Percentiles rank a stretch among this genome's conserved stretches.
These are phyloP conservation scores for Babylonia areolata DNA, from an alignment of 1,140 invertebrate genomes.

Conservation along the genomic window DNA sequence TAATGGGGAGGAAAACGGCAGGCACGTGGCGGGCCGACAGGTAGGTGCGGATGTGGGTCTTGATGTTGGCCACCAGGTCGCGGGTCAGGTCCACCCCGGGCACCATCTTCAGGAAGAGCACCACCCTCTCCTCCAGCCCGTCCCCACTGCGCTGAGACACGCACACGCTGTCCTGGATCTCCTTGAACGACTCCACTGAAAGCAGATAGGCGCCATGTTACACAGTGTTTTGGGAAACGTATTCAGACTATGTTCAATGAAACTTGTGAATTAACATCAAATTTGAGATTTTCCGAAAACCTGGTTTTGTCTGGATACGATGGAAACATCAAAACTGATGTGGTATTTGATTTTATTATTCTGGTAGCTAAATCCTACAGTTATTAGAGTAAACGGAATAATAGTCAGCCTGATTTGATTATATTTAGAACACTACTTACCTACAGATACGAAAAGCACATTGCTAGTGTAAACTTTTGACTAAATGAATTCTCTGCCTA, in stretches of 20 bases:
- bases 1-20: conserved; percentile 75
- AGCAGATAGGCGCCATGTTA: conserved; percentile 40
- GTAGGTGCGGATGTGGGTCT: conserved; percentile 74
- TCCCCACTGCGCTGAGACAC: conserved; percentile 76
- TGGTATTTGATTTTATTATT: no score
- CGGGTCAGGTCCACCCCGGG: conserved; percentile 70
- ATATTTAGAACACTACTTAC: no score
- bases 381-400: no score
- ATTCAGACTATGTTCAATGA: no score
- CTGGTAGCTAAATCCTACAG: no score
- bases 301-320: no score
- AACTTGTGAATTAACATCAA: no score
- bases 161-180: conserved; percentile 79
- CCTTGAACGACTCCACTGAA: conserved; percentile 77
- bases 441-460: not conserved
- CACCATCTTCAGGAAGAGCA: conserved; percentile 79
- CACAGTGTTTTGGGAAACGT: no score
- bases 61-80: conserved; percentile 74
- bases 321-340: no score
- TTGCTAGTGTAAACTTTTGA: not conserved
- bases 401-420: no score
- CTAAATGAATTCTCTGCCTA: no score
- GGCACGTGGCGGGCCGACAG: conserved; percentile 79
- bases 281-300: no score
- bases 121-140: conserved; percentile 78